Conservation (phyloP, 2,113 vertebrate species). For the Guaruba guarouba region DNA sequence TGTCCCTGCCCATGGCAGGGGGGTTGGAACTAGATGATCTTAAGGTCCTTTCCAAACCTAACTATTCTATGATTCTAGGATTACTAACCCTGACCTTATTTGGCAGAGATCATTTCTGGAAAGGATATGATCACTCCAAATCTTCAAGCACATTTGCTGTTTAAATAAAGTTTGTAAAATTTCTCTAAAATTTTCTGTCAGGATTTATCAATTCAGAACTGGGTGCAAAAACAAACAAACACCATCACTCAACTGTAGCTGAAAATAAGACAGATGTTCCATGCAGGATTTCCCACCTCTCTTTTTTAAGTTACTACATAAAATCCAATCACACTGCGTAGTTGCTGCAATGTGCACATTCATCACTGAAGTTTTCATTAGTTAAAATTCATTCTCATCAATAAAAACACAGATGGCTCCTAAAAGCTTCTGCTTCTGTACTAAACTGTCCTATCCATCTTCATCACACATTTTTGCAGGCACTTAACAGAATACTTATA, state of each 20-base stretch:
- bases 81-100: background rate
- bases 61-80: background rate
- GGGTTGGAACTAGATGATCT: no score
- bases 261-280: background rate
- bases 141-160: background rate
- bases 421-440: background rate
- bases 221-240: no score
- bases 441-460: background rate
- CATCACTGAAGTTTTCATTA: constrained; percentile 21
- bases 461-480: background rate
- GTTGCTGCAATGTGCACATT: background rate
- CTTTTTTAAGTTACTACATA: background rate
- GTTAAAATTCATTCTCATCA: constrained; percentile 28
- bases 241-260: background rate
- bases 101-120: background rate
- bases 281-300: background rate
- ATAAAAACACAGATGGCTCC: constrained; percentile 38
- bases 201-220: background rate
- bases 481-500: background rate
- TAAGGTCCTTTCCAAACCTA: no score
- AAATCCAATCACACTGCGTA: background rate
- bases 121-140: background rate
- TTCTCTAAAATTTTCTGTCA: background rate
- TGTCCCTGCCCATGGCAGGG: no score
- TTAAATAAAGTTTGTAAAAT: background rate